Evolutionary conservation across 2,113 vertebrate species (phyloP), one percentile per base, ranked within the genome.

Genomic region (Bubo scandiacus): DNA sequence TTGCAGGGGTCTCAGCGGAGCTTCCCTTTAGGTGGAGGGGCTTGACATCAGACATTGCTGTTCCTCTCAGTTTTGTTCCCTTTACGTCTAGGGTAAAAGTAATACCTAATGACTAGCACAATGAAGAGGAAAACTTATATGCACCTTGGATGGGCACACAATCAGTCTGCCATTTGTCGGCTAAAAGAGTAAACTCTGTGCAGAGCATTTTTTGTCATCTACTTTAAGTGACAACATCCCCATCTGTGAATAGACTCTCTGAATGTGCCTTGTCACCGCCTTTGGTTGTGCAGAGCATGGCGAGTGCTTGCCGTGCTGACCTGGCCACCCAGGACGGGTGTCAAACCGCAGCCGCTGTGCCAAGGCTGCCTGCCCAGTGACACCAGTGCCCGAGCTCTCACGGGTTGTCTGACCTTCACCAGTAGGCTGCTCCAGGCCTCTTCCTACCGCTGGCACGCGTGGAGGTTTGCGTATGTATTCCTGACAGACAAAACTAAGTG

Each of bases 381-480:
- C 2, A 1, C 13, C 3, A 1, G 3, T 11, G 6, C 19, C 73
- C 29, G 26, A 1, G 12, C 45, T 9, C 40, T 2, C 14, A 2
- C 0, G 1, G 12, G 34, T 16, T 27, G 4, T 3, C 74, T 5
- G 22, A 4, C 32, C 32, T 15, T 4, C 13, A 1, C 1, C 38
- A 38, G 58, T 0, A 9, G 43, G 38, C 51, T 45, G 45, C 68
- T 54, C 19, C 9, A 3, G 19, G 51, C 51, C 27, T 27, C 32
- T 6, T 17, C 2, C 34, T 29, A 2, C 51, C 1, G 3, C 19
- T 19, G 36, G 51, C 18, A 9, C 0, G 0, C 0, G 2, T 3
- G 3, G 42, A 15, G 51, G 26, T 4, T 30, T 27, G 25, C 32
- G 36, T 9, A 1, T 1, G 27, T 52, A 5, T 32, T 73, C 42